Evolutionary conservation across 2,888 invertebrate genomes (phyloP).

Genomic region (Baronia brevicornis): DNA sequence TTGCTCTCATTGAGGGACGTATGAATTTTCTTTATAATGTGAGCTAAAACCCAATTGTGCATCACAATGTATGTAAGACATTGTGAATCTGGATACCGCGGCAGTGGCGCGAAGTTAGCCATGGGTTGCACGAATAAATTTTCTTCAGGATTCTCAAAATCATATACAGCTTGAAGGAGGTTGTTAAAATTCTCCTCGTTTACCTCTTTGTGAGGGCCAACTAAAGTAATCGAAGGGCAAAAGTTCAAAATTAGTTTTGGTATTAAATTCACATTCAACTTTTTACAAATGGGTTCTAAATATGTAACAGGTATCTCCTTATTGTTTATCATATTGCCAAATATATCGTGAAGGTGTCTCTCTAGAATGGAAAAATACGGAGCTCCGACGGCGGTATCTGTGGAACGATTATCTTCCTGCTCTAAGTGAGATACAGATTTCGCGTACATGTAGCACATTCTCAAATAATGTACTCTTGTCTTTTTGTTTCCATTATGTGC

Average conservation of each 20-base stretch:
- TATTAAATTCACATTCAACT: constrained; percentile 82
- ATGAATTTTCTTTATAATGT: constrained; percentile 80
- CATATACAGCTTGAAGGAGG: constrained; percentile 55
- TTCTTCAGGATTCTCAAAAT: constrained; percentile 60
- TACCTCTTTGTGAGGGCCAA: constrained; percentile 51
- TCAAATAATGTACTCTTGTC: constrained; percentile 61
- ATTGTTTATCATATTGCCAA: constrained; percentile 81
- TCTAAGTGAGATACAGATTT: constrained; percentile 73
- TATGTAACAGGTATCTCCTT: constrained; percentile 79
- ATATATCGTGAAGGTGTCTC: constrained; percentile 74
- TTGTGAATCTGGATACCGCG: constrained; percentile 63
- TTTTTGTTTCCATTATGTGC: constrained; percentile 51
- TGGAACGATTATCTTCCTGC: constrained; percentile 43
- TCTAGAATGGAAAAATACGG: constrained; percentile 72
- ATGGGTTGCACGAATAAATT: constrained; percentile 66
- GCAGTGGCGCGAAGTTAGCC: constrained; percentile 55
- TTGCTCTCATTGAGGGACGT: constrained; percentile 64
- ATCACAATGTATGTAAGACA: constrained; percentile 78
- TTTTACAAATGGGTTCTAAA: constrained; percentile 80
- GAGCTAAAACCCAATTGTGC: constrained; percentile 81
- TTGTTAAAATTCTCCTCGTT: constrained; percentile 54
- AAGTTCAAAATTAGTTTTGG: constrained; percentile 83
- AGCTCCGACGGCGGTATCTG: constrained; percentile 35
- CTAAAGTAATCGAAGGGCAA: constrained; percentile 78
- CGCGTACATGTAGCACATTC: constrained; percentile 75